Evolutionary conservation across 2,888 invertebrate species (phyloP).

Genomic region (Sussaba pulchella): DNA sequence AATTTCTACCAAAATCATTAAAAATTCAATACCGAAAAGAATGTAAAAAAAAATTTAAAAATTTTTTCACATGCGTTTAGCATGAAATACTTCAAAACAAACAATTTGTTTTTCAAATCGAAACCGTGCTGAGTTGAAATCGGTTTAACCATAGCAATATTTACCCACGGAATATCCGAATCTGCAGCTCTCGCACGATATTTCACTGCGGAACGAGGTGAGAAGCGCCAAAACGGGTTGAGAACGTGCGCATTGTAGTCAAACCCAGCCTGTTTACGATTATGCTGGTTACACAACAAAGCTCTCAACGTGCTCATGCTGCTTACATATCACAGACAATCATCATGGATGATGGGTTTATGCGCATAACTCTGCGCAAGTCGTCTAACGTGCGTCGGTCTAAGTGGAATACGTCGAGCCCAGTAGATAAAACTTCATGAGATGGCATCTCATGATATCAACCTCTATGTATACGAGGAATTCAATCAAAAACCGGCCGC

Average conservation of each 20-base stretch:
- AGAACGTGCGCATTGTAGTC: slow-evolving; percentile 40
- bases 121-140: too few relatives aligned
- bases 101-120: too few relatives aligned
- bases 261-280: slow-evolving; percentile 52
- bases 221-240: slow-evolving; percentile 50
- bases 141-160: neutral
- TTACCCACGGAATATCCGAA: neutral
- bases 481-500: too few relatives aligned
- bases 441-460: too few relatives aligned
- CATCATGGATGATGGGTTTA: slow-evolving; percentile 1
- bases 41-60: too few relatives aligned
- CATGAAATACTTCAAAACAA: too few relatives aligned
- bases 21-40: too few relatives aligned
- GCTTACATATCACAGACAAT: slow-evolving; percentile 37
- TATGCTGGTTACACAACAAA: slow-evolving; percentile 63
- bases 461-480: too few relatives aligned
- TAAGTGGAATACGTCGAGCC: neutral
- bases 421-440: neutral
- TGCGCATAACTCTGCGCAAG: neutral
- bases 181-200: slow-evolving; percentile 19
- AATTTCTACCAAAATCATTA: too few relatives aligned
- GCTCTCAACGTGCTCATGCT: slow-evolving; percentile 58
- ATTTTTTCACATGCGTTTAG: too few relatives aligned
- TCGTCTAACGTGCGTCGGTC: neutral
- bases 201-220: slow-evolving; percentile 7